Percentiles rank a stretch among this genome's conserved stretches.
phyloP scores from a whole-genome alignment of 2,113 vertebrate genomes.

The Sylvia atricapilla region DNA sequence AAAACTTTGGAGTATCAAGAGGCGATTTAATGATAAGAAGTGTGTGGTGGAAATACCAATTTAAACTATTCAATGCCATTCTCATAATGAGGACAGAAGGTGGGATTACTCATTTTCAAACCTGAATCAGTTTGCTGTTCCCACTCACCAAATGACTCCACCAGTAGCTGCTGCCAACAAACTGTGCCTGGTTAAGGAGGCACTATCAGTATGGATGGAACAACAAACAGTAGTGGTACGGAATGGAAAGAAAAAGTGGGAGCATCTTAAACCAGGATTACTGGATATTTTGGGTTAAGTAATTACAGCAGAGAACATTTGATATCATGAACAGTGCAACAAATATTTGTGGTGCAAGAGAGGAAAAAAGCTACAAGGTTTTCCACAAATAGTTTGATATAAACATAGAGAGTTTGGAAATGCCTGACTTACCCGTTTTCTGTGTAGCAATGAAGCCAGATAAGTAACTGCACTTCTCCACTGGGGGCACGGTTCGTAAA shows the following conservation, averaged over 20 bases:
- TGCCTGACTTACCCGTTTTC: background rate
- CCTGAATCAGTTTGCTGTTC: background rate
- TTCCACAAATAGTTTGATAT: background rate
- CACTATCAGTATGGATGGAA: background rate
- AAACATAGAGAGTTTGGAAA: background rate
- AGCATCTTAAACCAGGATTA: background rate
- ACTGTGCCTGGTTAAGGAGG: background rate
- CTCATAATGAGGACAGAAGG: background rate
- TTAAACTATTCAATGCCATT: background rate
- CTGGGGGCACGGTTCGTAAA: constrained; percentile 20
- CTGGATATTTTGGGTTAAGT: background rate
- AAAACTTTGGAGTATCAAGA: background rate
- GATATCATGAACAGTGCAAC: background rate
- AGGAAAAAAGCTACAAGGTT: background rate
- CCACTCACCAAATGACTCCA: background rate
- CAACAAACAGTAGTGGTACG: background rate
- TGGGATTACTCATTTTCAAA: background rate
- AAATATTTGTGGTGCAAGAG: background rate
- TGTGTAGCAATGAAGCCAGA: background rate
- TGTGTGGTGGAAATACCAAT: background rate
- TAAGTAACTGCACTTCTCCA: constrained; percentile 28
- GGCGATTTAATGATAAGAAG: background rate
- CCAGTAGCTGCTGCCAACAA: background rate
- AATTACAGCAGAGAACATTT: background rate
- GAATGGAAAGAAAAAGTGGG: background rate